Base-by-base conservation (phyloP, 2,888 invertebrate species). In the Xylocampa areola region DNA sequence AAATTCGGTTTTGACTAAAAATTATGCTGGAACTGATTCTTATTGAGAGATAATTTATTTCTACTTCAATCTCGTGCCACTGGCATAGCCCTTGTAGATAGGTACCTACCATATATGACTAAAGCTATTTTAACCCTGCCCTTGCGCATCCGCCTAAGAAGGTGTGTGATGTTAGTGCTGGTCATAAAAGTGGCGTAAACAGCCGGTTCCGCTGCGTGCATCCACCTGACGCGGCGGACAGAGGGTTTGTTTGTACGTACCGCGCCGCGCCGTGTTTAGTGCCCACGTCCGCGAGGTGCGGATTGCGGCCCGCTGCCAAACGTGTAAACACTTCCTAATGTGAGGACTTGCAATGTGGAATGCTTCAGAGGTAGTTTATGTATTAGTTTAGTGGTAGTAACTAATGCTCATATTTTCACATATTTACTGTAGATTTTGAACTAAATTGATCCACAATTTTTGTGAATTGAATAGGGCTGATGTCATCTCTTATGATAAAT, bases 211-310 rank as follows among this genome's bases (percentile, higher is more conserved):
- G 83, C 84, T 80, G 88, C 82, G 88, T 69, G 91, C 81, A 73
- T 74, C 84, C 91, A 91, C 91, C 91, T 91, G 91, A 91, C 91
- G 90, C 91, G 91, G 63, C 54, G 71, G 51, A 65, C 74, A 70
- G 67, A 76, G 70, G 63, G 70, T 36, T 68, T 77, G 68, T 73
- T 70, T 70, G 67, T 63, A 32, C 41, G 55, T 49, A 36, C 29
- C 41, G 49, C n/a, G n/a, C n/a, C n/a, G n/a, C n/a, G 39, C 44
- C 45, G 51, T 32, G 45, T 59, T 47, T 43, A 29, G 30, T 40
- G 32, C 48, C 36, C 16, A 40, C 39, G 37, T 10, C 14, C 40
- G 40, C 29, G 63, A 76, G 73, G 76, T 76, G 69, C 54, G 63
- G 58, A 62, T 33, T 48, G 48, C 51, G 43, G 19, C 40, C 48